Percentiles rank a stretch among this genome's conserved stretches.
These are phyloP conservation scores for Rhinatrema bivittatum DNA, from an alignment of 2,797 vertebrate species.

Conservation along the genomic window DNA sequence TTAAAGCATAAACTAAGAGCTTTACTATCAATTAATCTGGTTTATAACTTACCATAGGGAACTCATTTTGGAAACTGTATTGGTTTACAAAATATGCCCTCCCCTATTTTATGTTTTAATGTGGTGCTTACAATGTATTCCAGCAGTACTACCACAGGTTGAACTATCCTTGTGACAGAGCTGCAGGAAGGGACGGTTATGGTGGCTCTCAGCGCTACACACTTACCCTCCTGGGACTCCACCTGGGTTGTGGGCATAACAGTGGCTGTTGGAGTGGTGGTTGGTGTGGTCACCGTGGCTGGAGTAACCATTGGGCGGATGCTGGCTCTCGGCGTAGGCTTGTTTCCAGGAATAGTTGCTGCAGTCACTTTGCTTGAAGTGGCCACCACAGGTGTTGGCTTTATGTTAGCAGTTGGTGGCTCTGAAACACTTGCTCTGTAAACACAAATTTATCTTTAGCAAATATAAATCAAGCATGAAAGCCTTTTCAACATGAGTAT, in stretches of 20 bases:
- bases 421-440: constrained; percentile 85
- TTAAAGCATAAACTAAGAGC: no score
- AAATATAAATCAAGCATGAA: neutral
- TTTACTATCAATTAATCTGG: no score
- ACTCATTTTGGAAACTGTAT: no score
- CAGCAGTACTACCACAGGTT: no score
- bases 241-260: constrained; percentile 98
- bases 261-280: constrained; percentile 91
- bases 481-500: neutral
- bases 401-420: constrained; percentile 95
- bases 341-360: constrained; percentile 84
- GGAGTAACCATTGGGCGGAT: constrained; percentile 97
- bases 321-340: constrained; percentile 92
- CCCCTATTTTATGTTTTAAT: no score
- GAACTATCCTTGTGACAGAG: no score
- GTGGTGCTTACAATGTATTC: no score
- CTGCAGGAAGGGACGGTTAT: no score
- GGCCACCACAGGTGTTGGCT: constrained; percentile 89
- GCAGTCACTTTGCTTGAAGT: constrained; percentile 83
- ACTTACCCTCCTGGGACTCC: constrained; percentile 86
- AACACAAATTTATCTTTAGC: neutral
- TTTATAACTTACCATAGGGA: no score
- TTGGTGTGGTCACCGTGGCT: constrained; percentile 77
- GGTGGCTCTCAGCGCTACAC: no score
- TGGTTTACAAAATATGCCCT: no score